Evolutionary conservation across 2,888 invertebrate species (phyloP), one percentile per base, ranked within the genome.

Genomic region (Nowickia ferox): DNA sequence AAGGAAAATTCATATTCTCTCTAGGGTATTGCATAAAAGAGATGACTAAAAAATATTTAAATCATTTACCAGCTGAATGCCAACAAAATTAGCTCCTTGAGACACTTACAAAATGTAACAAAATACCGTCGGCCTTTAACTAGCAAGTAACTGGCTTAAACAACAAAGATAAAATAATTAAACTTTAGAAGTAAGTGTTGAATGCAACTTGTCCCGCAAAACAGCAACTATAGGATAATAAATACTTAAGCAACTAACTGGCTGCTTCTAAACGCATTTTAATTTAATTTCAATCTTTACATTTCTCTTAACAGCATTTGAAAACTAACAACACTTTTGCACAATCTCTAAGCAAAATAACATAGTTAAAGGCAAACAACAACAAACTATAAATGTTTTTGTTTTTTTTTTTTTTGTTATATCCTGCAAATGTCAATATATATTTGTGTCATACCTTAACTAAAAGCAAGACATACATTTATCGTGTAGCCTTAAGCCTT

Each of bases 261-360:
- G 13, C 22, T 44, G 44, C 46, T 55, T 55, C 44, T 44, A 17
- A n/a, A 9, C 17, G 46, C 19, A 55, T 19, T 65, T 71, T 72
- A 53, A 71, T 38, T 44, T 76, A 57, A 76, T 66, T 46, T 44
- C 40, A 19, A 44, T 44, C 13, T 78, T 53, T 61, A 61, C 48
- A 57, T 38, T 19, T 30, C 11, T 46, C 38, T 75, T 6, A 66
- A 19, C 15, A 9, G 4, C n/a, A 9, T 15, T 59, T 51, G 38
- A 61, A 66, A 9, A 17, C 30, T 53, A 68, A 66, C 10, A 76
- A 15, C 17, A 38, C 30, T 57, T 46, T 44, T 63, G 63, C 53
- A 30, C 44, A 71, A 63, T 79, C 71, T 55, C 10, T 69, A 19
- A 59, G 11, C 57, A 13, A 2, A n/a, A 48, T 1, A 30, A 6